Base-by-base conservation (phyloP, 2,797 vertebrate genomes). In the Synanceia verrucosa region DNA sequence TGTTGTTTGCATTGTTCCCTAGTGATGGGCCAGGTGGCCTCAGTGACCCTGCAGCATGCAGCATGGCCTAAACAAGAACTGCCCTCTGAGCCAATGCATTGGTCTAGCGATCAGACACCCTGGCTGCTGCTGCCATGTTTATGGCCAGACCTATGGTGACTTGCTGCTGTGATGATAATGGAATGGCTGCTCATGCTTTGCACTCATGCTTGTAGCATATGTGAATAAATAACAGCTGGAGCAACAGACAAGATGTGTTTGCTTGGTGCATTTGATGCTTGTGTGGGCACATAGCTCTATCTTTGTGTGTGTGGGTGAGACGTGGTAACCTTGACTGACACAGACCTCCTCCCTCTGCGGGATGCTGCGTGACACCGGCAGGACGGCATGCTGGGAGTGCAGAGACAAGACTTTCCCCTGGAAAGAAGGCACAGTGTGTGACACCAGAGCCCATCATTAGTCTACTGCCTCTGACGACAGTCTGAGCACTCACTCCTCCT, bases 1-100 rank as follows among this genome's bases (percentile, higher is more conserved):
- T 86, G 75, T 70, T 89, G 84, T 90, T 82, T 82, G 53, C 68
- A 67, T 78, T 68, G 57, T 85, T 89, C 93, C 90, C 87, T 82
- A 66, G 68, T 71, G 53, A 83, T 83, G 71, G 74, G 85, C 88
- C 91, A 90, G 81, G 73, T 90, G 89, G 91, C 85, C 59, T 56
- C 82, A 9, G 46, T 78, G 84, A 86, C 85, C 86, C 83, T 56
- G 19, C 2, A 16, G 83, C 82, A 46, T 19, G 16, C 5, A 9
- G 80, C 70, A 90, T 85, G 73, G 66, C 67, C 81, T 65, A 70
- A 85, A 79, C 58, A 62, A 70, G 73, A 83, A 55, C 74, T 76
- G 62, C 76, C 59, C 26, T 55, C n/a, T 21, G 9, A 26, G 33
- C 19, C 43, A 51, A 0, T 67, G 82, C 88, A 74, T 26, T 21